These are phyloP conservation scores for Chymomyza procnemis DNA, from an alignment of 2,888 invertebrate species.

Conservation along the genomic window DNA sequence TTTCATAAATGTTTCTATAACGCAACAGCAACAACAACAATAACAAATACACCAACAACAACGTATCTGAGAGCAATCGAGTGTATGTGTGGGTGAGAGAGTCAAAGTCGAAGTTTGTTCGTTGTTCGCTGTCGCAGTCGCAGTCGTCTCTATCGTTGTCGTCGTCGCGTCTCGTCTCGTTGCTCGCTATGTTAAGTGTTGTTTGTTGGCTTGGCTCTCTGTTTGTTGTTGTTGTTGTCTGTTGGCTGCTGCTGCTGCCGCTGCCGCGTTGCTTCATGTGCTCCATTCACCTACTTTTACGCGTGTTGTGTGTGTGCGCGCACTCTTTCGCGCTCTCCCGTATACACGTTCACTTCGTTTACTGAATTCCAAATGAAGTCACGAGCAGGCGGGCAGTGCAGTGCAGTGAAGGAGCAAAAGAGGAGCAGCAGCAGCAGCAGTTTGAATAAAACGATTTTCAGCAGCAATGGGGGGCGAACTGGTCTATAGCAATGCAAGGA, in stretches of 20 bases:
- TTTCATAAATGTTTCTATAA: conserved; percentile 26
- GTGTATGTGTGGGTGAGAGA: conserved; percentile 1
- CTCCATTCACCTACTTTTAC: conserved; percentile 77
- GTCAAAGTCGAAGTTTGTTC: conserved; percentile 18
- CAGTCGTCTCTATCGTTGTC: not conserved
- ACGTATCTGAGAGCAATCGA: not conserved
- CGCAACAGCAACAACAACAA: conserved; percentile 33
- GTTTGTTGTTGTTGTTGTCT: conserved; percentile 15
- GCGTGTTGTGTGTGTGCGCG: conserved; percentile 30
- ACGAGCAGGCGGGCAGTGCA: conserved; percentile 49
- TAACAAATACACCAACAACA: conserved; percentile 35
- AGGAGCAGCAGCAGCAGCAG: conserved; percentile 15
- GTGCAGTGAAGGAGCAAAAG: not conserved
- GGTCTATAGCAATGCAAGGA: no score
- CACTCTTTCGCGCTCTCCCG: conserved; percentile 53
- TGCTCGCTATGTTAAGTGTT: conserved; percentile 17
- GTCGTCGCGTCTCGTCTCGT: conserved; percentile 13
- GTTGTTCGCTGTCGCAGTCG: no score
- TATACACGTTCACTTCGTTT: conserved; percentile 62
- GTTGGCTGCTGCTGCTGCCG: conserved; percentile 5
- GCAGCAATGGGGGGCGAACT: no score
- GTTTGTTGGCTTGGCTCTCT: not conserved
- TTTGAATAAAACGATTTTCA: conserved; percentile 48
- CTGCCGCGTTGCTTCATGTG: conserved; percentile 51
- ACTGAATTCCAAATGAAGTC: conserved; percentile 73